Base-by-base conservation (phyloP, 1,140 invertebrate genomes). In the Neoseiulus cucumeris region DNA sequence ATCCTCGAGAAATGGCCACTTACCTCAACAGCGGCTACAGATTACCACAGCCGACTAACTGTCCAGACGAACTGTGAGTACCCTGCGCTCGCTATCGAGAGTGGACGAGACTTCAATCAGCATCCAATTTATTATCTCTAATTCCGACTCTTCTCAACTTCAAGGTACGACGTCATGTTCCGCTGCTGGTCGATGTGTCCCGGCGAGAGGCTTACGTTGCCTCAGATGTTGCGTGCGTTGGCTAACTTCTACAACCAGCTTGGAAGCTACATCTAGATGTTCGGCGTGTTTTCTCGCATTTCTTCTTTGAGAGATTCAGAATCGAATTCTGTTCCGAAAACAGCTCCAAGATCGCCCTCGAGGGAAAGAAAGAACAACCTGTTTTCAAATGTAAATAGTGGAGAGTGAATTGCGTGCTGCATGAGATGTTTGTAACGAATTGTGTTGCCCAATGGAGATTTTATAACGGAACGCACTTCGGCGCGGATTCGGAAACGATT, bases 61-160 rank as follows among this genome's bases (percentile, higher is more conserved):
- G 91, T 75, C 92, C 92, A 0, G 91, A 95, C 79, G 89, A 95
- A 79, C 77, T 96, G 82, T 92, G 79, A 85, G 86, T 83, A 33
- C 18, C 7, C 17, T 4, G 14, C 45, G 45, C 28, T 28, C 4
- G 28, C 4, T 4, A 47, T 47, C 18, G 18, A 7, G 22, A 25
- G 14, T 1, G 1, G 14, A 25, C 22, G 22, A 4, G 14, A 9
- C 5, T 17, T 5, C 17, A 25, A 29, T 59, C 25, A 29, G 14
- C 22, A 29, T 25, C 14, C 25, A 59, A 25, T 29, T 25, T 2
- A 59, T 33, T 17, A n/a, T n/a, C n/a, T n/a, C n/a, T n/a, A n/a
- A n/a, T n/a, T 9, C 12, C 51, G 25, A 29, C 51, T 14, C 1
- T 59, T 25, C 22, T n/a, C 25, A 29, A 17, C 33, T 25, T 14